phyloP scores from a whole-genome alignment of 2,113 vertebrate genomes.

The Fregata magnificens region DNA sequence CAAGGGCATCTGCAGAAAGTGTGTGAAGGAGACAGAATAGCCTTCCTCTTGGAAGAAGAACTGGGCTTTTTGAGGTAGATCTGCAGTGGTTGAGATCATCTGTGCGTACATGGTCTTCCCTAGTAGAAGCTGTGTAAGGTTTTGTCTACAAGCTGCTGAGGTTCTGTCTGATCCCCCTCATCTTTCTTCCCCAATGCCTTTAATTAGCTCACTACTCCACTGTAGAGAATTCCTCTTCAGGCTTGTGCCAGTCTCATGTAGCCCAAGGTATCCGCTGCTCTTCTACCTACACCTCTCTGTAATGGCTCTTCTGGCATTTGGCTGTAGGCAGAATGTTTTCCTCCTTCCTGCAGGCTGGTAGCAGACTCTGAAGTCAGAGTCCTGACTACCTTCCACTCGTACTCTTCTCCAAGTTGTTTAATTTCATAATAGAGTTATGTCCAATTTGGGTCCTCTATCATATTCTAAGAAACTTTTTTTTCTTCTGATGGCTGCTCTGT shows the following conservation, averaged over 20 bases:
- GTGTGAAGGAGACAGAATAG: neutral
- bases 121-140: neutral
- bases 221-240: neutral
- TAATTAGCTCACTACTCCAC: neutral
- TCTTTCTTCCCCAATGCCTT: neutral
- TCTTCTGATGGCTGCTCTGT: neutral
- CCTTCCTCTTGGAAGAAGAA: neutral
- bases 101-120: neutral
- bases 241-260: neutral
- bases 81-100: neutral
- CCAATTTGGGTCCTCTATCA: neutral
- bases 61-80: neutral
- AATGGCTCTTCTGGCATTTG: neutral
- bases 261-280: neutral
- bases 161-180: neutral
- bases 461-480: neutral
- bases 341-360: neutral
- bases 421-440: neutral
- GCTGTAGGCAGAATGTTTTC: neutral
- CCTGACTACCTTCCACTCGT: neutral
- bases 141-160: neutral
- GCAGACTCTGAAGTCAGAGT: neutral
- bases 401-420: neutral
- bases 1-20: neutral
- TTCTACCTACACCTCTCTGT: neutral